Evolutionary conservation across 2,797 vertebrate genomes (phyloP), one percentile per base, ranked within the genome.

Genomic region (Sarcoramphus papa): DNA sequence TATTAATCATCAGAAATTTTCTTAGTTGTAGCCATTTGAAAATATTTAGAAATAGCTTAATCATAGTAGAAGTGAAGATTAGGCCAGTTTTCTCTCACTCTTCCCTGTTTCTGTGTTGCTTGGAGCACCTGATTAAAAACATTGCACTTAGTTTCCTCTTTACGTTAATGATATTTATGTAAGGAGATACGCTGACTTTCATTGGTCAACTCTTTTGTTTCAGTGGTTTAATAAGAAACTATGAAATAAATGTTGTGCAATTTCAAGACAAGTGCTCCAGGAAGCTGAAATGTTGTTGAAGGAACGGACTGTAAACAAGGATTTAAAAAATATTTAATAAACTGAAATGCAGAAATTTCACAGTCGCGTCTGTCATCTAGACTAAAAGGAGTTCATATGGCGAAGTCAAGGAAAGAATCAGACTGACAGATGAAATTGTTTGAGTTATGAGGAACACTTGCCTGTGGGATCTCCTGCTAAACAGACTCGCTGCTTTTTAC

Each of bases 181-280:
- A 93, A 90, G 92, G 51, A 41, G 62, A 57, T 81, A 95, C 20
- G 9, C 59, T 70, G 75, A 15, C 72, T 96, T 93, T 90, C 83
- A 93, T 88, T 92, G 73, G 92, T 20, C 70, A 37, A 9, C 54
- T 59, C 75, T 60, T 96, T 95, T 97, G 83, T 84, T 95, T 95
- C 90, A 93, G 67, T 60, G 62, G 92, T 79, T 96, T 92, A 87
- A 97, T 96, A 96, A 95, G 94, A 97, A 98, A 91, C 78, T 92
- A 68, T 92, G 69, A 94, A 97, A 93, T 67, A 87, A 77, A 43
- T 35, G 40, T 94, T 95, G 76, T 43, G 33, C 78, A 94, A 97
- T 33, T 67, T 74, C 78, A 68, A 81, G 78, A 74, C 33, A 69
- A 62, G 57, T 47, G 85, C 35, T 90, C 87, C 72, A 91, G 89